phyloP scores from a whole-genome alignment of 1,140 invertebrate genomes.

The Condylostylus longicornis region DNA sequence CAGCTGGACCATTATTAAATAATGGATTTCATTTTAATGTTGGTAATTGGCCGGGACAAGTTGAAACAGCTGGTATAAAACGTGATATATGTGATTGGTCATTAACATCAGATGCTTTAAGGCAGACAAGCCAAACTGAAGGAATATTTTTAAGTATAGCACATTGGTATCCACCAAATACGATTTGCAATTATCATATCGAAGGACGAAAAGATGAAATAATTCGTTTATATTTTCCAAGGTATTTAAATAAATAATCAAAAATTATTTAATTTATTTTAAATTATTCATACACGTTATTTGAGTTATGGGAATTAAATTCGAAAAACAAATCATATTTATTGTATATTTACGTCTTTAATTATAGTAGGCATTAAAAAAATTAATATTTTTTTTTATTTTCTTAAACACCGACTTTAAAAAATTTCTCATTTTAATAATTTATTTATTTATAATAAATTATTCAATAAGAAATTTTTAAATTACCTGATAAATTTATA shows the following conservation, averaged over 20 bases:
- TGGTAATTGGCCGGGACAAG: constrained; percentile 80
- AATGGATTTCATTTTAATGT: constrained; percentile 89
- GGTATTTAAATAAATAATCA: constrained; percentile 34
- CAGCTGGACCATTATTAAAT: constrained; percentile 72
- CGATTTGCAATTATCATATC: constrained; percentile 77
- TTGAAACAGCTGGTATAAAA: constrained; percentile 66
- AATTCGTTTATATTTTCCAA: constrained; percentile 72
- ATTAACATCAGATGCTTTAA: constrained; percentile 61
- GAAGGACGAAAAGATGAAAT: constrained; percentile 69
- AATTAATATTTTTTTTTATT: too few relatives aligned
- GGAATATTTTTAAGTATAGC: constrained; percentile 79
- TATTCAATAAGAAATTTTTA: too few relatives aligned
- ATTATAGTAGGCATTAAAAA: too few relatives aligned
- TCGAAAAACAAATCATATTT: too few relatives aligned
- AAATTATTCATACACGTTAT: too few relatives aligned
- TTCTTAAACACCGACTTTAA: too few relatives aligned
- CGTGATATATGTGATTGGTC: constrained; percentile 79
- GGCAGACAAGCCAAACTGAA: constrained; percentile 57
- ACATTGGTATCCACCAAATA: constrained; percentile 84
- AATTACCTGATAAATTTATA: too few relatives aligned
- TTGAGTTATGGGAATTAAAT: too few relatives aligned
- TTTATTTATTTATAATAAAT: too few relatives aligned
- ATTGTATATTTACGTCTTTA: too few relatives aligned
- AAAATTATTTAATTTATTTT: neutral
- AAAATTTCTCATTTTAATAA: too few relatives aligned